Base-by-base conservation (phyloP, 2,113 vertebrate genomes). In the Etia nguti region DNA sequence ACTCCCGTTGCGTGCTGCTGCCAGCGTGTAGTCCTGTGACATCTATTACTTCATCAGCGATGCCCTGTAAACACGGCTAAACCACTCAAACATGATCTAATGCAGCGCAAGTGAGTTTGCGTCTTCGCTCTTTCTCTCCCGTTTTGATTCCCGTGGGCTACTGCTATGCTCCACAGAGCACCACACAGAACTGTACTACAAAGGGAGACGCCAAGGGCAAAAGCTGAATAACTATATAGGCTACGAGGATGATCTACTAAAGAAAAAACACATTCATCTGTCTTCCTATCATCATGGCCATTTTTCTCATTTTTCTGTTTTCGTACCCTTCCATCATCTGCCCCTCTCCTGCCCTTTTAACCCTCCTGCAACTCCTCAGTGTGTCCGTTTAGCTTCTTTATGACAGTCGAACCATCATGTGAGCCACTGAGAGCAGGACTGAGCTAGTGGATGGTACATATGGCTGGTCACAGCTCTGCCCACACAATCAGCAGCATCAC, bases 71-170 rank as follows among this genome's bases (percentile, higher is more conserved):
- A 77, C 18, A n/a, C 3, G 2, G 48, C 60, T 54, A 31, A 82
- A 77, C 59, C 83, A 62, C 87, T 87, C 89, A 88, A 55, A 89
- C 86, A 88, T 86, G 88, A 93, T 82, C 77, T 92, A 83, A 94
- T 85, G 83, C 84, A 88, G 75, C 38, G 10, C 31, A 86, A 90
- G 84, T 56, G 79, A 87, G 83, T 68, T 79, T 46, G 13, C 80
- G 81, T 90, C 88, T 82, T 79, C 12, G 7, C 77, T 50, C 55
- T 43, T 50, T 26, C 18, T 8, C 81, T 81, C 41, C 7, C 6
- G 11, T 3, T 83, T 36, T 36, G 81, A 43, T 38, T 79, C 79
- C 94, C 8, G 24, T 86, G 82, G 95, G 93, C 91, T 1, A 59
- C 29, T 6, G 60, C 41, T 43, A 26, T 13, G 55, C 86, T 84